Evolutionary conservation across 2,797 vertebrate species (phyloP), one percentile per base, ranked within the genome.

Genomic region (Pogonophryne albipinna): DNA sequence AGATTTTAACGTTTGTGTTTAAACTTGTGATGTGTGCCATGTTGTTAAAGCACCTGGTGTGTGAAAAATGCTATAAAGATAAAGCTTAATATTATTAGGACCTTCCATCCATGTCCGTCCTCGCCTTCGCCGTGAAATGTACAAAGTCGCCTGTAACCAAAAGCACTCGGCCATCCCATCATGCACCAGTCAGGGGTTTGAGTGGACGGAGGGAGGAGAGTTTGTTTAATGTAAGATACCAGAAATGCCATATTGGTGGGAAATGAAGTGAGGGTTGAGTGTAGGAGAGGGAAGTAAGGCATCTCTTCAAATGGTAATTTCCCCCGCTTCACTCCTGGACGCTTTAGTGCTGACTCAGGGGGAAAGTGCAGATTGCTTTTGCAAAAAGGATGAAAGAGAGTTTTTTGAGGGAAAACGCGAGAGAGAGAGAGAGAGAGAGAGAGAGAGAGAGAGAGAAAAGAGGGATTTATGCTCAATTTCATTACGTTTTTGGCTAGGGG

Each of bases 281-380:
- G 34, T 57, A 79, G 70, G 62, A 53, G 72, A 10, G 72, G 44
- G 70, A 68, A 64, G 84, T 47, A 66, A 78, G 87, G 85, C 68
- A 38, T 83, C 80, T 84, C 85, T 80, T 86, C 83, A 79, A 66
- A 83, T 86, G 76, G 61, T 88, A 78, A 92, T 91, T 87, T 88
- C 73, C 79, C 56, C 50, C 10, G 83, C 74, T 88, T 66, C 82
- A 55, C 77, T 86, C 56, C 75, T 69, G 86, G 82, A 85, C 52
- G n/a, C 76, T 20, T 5, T 67, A 85, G 67, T 80, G 92, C 91
- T 92, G 91, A 93, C 79, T 92, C 89, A 80, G 80, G 84, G 81
- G 84, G 49, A 87, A 83, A 89, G 87, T 90, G 78, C 76, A 89
- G 87, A 89, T 91, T 92, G 86, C 84, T 91, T 91, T 90, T 86